Evolutionary conservation across 2,888 invertebrate species (phyloP), one percentile per base, ranked within the genome.

Genomic region (Dyspetes luteomarginatus): DNA sequence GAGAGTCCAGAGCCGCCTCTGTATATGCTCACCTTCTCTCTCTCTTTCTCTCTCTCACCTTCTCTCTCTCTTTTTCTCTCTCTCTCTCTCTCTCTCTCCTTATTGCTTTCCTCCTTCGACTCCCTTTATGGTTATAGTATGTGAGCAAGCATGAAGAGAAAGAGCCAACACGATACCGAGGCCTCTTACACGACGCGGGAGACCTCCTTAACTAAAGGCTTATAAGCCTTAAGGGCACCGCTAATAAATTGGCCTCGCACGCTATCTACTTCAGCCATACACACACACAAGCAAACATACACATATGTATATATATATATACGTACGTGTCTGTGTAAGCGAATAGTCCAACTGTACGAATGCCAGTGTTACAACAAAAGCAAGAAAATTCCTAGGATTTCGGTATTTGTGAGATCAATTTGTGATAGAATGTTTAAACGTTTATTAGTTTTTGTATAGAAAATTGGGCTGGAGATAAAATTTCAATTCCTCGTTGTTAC

Each of bases 201-300:
- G 85, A 85, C 85, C 86, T 81, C 85, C 86, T 89, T 87, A 88
- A 88, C 87, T 88, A 86, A 65, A 87, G 89, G 88, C 89, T 88
- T 73, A 74, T 73, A 77, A 77, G 72, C 81, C 77, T 82, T 80
- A 89, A 89, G 88, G 88, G 88, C 87, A 89, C 81, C 85, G 85
- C 89, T 90, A 90, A 90, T 90, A 90, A 90, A 90, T 90, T 90
- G 89, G 88, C 88, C 68, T 68, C 68, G 76, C 76, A 64, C 68
- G 76, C 72, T 73, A 73, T 81, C 81, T 81, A 56, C 41, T 64
- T 77, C 56, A 50, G 67, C 62, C 19, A n/a, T n/a, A n/a, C n/a
- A n/a, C n/a, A n/a, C n/a, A n/a, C n/a, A n/a, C n/a, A n/a, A n/a
- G n/a, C n/a, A n/a, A n/a, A n/a, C n/a, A n/a, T n/a, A n/a, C n/a